Base-by-base conservation (phyloP, 2,888 invertebrate genomes). In the Campopleginae sp. region DNA sequence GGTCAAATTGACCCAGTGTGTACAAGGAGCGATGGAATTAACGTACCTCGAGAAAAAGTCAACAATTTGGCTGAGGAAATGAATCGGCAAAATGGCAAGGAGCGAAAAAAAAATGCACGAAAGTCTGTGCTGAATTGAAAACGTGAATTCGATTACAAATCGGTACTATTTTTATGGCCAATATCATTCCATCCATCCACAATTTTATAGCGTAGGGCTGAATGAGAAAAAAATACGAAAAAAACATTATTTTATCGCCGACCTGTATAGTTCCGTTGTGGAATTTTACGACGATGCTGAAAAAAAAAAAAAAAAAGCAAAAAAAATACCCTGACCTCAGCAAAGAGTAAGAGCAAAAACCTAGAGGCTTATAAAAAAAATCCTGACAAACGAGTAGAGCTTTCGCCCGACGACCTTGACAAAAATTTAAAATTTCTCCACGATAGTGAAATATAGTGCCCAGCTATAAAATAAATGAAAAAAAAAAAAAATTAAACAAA, bases 371-470 rank as follows among this genome's bases (percentile, higher is more conserved):
- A n/a, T 38, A 70, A 79, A 75, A 76, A 61, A 74, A 70, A 48
- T 51, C 70, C 66, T 51, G 65, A 65, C 33, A 76, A 65, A 61
- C 33, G 72, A 72, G 63, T 80, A 85, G 82, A 85, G 85, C 85
- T 85, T 85, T 77, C 46, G 85, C 82, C 79, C 63, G 48, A 48
- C 61, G 71, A 76, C 71, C 70, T 79, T 79, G 78, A n/a, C 8
- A 27, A 51, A 63, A 58, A 51, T 58, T 17, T 19, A 66, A 58
- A 80, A 75, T 31, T 63, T 38, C 7, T 61, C 48, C 31, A n/a
- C 82, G 58, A 79, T 74, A 84, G 81, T 65, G 78, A 71, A 74
- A 63, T 70, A 46, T 51, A 51, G 65, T 75, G 38, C 14, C 54
- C 65, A 38, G 76, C 51, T 68, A 75, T 48, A 27, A 75, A 61